Evolutionary conservation across 2,888 invertebrate genomes (phyloP).

Genomic region (Didymodactylos carnosus): DNA sequence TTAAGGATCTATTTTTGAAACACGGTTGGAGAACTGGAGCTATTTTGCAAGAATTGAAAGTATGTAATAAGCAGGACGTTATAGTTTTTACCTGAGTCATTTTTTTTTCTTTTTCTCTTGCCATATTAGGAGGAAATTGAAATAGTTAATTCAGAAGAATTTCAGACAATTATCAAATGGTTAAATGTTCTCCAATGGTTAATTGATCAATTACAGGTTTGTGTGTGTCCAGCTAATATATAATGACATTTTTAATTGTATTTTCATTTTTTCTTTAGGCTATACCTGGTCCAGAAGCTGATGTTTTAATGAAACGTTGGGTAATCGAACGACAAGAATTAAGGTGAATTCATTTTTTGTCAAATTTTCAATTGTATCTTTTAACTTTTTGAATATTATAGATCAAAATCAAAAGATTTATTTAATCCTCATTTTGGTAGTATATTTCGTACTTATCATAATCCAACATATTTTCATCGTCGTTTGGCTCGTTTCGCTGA

Average conservation of each 20-base stretch:
- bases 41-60: slow-evolving; percentile 73
- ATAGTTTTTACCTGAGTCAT: neutral
- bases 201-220: neutral
- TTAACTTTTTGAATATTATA: neutral
- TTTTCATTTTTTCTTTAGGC: neutral
- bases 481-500: slow-evolving; percentile 82
- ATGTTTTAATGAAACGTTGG: slow-evolving; percentile 63
- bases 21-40: slow-evolving; percentile 95
- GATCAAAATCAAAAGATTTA: slow-evolving; percentile 45
- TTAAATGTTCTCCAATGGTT: neutral
- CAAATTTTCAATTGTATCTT: neutral
- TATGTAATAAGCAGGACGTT: neutral
- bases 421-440: slow-evolving; percentile 90
- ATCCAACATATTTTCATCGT: slow-evolving; percentile 85
- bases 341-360: slow-evolving; percentile 58
- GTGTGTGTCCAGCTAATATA: neutral
- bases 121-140: slow-evolving; percentile 72
- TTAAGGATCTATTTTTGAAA: slow-evolving; percentile 62
- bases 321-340: neutral
- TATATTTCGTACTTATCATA: slow-evolving; percentile 86
- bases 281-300: slow-evolving; percentile 40
- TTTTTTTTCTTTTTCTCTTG: neutral
- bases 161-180: slow-evolving; percentile 59
- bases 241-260: neutral
- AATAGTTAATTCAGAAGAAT: slow-evolving; percentile 58